Base-by-base conservation (phyloP, 2,888 invertebrate species). In the Scelioninae gen. 1 region DNA sequence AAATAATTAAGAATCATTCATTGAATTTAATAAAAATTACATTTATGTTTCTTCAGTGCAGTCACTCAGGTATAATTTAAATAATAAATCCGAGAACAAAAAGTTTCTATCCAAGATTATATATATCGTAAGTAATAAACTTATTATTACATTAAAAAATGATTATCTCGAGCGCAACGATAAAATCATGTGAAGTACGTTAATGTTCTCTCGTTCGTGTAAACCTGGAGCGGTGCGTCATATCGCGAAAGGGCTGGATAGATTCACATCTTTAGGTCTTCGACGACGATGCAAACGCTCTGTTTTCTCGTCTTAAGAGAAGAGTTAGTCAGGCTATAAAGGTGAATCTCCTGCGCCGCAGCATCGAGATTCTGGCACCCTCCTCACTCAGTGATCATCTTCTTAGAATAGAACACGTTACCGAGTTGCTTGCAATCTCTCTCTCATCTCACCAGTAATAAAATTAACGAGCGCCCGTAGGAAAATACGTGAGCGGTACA, bases 341-440 rank as follows among this genome's bases (percentile, higher is more conserved):
- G 77, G 80, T 82, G 77, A 80, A 81, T 75, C 71, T 71, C 71
- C 76, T 69, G 81, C 74, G 60, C 60, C 60, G 74, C 75, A 62
- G 74, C 56, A 80, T 82, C 80, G 83, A 79, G 85, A 85, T 85
- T 85, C 85, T 79, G 78, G 83, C 85, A 85, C 83, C 82, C 85
- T 83, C 58, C 49, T 60, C 43, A 68, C 74, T 68, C 56, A 62
- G 75, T 63, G 78, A 85, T 85, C 81, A 78, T 83, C 83, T 85
- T 83, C 83, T 83, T 81, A 81, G 83, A 85, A 85, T 76, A 71
- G 84, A 77, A 80, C 80, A 58, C 79, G 74, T 75, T 79, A 62
- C 83, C 79, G 40, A 71, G 71, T 53, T 75, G 78, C 62, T 66
- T 77, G 83, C 75, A 84, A 83, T 84, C 84, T 83, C 65, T 71